These are phyloP conservation scores for Protaetia brevitarsis DNA, from an alignment of 1,140 invertebrate genomes.

Conservation along the genomic window DNA sequence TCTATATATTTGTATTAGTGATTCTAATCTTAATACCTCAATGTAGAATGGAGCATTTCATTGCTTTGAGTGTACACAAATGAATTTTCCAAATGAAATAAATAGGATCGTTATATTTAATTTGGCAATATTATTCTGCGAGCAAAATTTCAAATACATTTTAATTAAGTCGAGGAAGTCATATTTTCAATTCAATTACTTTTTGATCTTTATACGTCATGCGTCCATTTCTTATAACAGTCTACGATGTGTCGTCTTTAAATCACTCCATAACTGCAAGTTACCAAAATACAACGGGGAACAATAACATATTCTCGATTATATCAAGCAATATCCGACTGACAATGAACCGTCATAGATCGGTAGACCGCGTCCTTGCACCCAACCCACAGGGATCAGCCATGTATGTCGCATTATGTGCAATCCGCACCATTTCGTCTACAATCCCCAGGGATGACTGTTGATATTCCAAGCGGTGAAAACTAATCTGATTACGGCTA, in stretches of 20 bases:
- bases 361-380: conserved; percentile 28
- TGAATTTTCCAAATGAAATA: no score
- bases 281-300: conserved; percentile 4
- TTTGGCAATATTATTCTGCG: no score
- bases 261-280: neutral
- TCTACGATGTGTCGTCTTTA: neutral
- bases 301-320: conserved; percentile 6
- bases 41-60: no score
- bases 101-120: no score
- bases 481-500: neutral
- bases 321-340: conserved; percentile 9
- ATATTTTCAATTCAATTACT: no score
- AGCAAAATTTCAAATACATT: no score
- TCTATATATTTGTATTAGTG: no score
- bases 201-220: no score
- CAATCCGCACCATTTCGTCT: conserved; percentile 38
- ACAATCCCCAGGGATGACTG: conserved; percentile 26
- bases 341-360: conserved; percentile 27
- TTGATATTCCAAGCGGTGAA: neutral
- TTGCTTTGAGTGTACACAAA: no score
- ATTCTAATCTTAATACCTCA: no score
- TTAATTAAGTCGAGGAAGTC: no score
- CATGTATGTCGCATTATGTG: conserved; percentile 38
- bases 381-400: conserved; percentile 31
- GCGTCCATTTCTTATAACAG: no score